Percentiles rank a stretch among this genome's conserved stretches.
phyloP scores from a whole-genome alignment of 2,797 vertebrate species.

The Gymnoscopelus braueri region DNA sequence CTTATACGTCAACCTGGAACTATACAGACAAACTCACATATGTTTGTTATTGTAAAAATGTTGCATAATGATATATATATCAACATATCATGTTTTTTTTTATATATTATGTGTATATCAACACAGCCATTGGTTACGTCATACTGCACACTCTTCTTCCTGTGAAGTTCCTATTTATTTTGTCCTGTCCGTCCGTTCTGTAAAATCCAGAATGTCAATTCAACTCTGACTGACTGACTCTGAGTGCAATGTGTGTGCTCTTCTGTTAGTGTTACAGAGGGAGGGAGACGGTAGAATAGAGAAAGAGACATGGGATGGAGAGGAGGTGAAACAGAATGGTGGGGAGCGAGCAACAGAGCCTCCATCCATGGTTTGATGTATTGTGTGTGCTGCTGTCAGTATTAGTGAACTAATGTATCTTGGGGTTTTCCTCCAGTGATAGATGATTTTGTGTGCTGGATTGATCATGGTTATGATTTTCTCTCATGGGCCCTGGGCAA shows the following conservation, averaged over 20 bases:
- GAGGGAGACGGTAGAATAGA: conserved; percentile 8
- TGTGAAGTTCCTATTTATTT: conserved; percentile 18
- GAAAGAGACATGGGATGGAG: conserved; percentile 22
- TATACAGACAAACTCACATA: conserved; percentile 30
- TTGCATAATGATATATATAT: conserved; percentile 34
- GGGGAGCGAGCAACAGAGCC: conserved; percentile 37
- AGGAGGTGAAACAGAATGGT: conserved; percentile 39
- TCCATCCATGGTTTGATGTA: conserved; percentile 56
- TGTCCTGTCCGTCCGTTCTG: conserved; percentile 23
- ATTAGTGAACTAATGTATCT: conserved; percentile 43
- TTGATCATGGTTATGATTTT: conserved; percentile 67
- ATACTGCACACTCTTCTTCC: conserved; percentile 6
- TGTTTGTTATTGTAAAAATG: conserved; percentile 51
- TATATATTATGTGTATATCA: conserved; percentile 41
- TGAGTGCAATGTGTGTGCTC: not conserved
- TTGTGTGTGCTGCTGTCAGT: conserved; percentile 49
- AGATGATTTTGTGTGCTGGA: conserved; percentile 62
- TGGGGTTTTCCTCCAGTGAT: conserved; percentile 49
- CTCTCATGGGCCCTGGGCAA: conserved; percentile 48
- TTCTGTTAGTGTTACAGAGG: conserved; percentile 1
- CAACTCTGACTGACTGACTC: not conserved
- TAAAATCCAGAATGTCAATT: conserved; percentile 36
- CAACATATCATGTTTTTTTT: conserved; percentile 52
- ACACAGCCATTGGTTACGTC: conserved; percentile 45
- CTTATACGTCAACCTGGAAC: conserved; percentile 32